Base-by-base conservation (phyloP, 2,888 invertebrate genomes). In the Limenitis camilla region DNA sequence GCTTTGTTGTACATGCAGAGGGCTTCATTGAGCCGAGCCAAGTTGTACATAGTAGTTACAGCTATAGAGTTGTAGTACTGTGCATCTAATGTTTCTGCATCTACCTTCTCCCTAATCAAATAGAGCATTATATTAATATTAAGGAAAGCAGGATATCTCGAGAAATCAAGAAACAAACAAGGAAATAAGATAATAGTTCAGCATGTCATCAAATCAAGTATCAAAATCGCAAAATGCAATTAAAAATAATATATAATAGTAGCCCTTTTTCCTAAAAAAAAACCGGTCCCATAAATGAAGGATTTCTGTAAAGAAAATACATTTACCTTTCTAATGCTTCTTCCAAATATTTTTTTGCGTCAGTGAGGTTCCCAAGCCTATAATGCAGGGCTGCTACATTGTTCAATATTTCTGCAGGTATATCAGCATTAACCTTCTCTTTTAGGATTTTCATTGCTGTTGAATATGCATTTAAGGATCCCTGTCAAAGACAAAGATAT, bases 371-470 rank as follows among this genome's bases (percentile, higher is more conserved):
- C 5, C 93, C 94, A 53, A 98, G 89, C 44, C 97, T 92, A 72
- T 95, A 96, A 77, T 99, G 95, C 28, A 99, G 83, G 1, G 98
- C 95, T 1, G 96, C 98, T 0, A 99, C 96, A 78, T 99, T 99
- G 83, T 99, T 99, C 35, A 97, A 87, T 68, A 99, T 98, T 84
- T 99, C 99, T 0, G 99, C 96, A 0, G 99, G 99, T 50, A 99
- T 95, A 67, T 98, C 97, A 0, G 95, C 95, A 66, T 96, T 93
- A 1, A 97, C 96, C 74, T 96, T 96, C 61, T 98, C 98, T 65
- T 93, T 94, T 39, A 99, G 88, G 56, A 99, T 95, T 68, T 93
- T 93, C 61, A 96, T 96, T 4, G 98, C 98, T 29, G 96, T 98
- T 46, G 92, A 95, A 74, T 99, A 99, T 0, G 98, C 97, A 65